Evolutionary conservation across 1,140 invertebrate genomes (phyloP).

Genomic region (Sipha flava): DNA sequence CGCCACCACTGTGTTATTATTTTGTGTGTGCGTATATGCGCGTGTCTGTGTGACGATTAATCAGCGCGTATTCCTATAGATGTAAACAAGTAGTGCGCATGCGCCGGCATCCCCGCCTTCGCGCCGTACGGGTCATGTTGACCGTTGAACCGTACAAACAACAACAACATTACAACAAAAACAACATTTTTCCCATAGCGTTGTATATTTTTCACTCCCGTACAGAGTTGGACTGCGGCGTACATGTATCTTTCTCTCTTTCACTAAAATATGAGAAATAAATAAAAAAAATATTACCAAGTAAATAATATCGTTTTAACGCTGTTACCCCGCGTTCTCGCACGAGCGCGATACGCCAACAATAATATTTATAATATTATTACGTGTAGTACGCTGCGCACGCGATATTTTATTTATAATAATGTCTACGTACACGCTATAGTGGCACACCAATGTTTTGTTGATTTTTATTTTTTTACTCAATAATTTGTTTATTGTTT

Average conservation of each 20-base stretch:
- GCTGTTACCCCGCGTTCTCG: too few species aligned
- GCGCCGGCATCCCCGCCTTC: background rate
- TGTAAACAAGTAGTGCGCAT: conserved; percentile 30
- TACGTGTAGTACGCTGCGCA: too few species aligned
- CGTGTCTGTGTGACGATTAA: conserved; percentile 25
- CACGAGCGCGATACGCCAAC: too few species aligned
- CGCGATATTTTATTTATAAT: too few species aligned
- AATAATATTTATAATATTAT: too few species aligned
- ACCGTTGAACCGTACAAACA: conserved; percentile 31
- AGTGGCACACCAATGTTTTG: too few species aligned
- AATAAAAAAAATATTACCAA: too few species aligned
- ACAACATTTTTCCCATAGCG: conserved; percentile 27
- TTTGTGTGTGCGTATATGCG: background rate
- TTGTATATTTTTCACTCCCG: background rate
- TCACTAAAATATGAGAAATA: background rate
- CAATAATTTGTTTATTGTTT: too few species aligned
- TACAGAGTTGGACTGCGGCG: background rate
- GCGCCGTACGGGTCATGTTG: conserved; percentile 18
- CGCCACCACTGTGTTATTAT: conserved; percentile 18
- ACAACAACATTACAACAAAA: conserved; percentile 32
- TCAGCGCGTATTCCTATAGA: conserved; percentile 31
- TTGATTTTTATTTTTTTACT: too few species aligned
- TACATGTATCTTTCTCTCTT: background rate
- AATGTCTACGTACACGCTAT: too few species aligned
- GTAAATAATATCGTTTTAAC: too few species aligned